These are phyloP conservation scores for Coccyzus lansbergi DNA, from an alignment of 2,797 vertebrate genomes.

Conservation along the genomic window DNA sequence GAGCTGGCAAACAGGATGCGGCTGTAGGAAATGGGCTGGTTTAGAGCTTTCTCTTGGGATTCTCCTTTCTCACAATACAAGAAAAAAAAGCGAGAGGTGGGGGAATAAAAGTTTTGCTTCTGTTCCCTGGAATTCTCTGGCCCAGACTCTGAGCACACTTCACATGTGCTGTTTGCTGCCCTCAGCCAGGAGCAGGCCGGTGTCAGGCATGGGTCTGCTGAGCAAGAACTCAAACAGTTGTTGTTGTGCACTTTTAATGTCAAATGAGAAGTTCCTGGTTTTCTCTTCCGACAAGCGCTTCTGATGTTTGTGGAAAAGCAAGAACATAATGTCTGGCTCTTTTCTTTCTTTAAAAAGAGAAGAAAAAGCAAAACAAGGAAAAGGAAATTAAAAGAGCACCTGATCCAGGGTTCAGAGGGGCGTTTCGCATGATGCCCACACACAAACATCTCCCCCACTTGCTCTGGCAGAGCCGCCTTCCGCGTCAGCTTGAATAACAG, in stretches of 20 bases:
- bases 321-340: not conserved
- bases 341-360: not conserved
- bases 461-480: not conserved
- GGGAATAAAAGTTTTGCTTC: not conserved
- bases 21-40: constrained; percentile 64
- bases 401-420: not conserved
- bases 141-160: not conserved
- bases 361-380: not conserved
- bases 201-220: not conserved
- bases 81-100: not conserved
- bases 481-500: not conserved
- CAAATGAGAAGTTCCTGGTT: not conserved
- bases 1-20: constrained; percentile 72
- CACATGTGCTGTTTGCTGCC: not conserved
- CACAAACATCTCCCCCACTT: not conserved
- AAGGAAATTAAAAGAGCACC: fast-evolving
- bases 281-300: not conserved
- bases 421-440: not conserved
- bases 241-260: not conserved
- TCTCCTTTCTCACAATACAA: constrained; percentile 1
- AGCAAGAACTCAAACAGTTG: not conserved
- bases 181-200: not conserved
- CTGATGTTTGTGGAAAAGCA: not conserved
- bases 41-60: constrained; percentile 60
- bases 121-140: not conserved